A percentile compares a stretch with the other conserved stretches of the same genome.
Evolutionary conservation across 2,888 invertebrate species (phyloP).

Genomic region (Pedicia rivosa): DNA sequence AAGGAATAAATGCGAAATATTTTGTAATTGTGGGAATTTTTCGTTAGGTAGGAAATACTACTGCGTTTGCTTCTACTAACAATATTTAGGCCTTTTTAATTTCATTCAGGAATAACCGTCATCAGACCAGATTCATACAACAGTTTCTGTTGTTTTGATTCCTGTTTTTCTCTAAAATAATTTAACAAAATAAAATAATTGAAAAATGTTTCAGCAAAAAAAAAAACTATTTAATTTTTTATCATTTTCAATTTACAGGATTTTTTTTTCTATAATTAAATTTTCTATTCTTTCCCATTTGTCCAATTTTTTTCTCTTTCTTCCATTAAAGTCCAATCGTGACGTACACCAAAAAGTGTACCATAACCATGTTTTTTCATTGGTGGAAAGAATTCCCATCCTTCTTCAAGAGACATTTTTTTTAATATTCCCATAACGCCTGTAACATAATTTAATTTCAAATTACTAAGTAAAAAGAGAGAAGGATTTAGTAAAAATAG

Average conservation of each 20-base stretch:
- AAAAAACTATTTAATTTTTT: neutral
- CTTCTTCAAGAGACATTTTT: conserved; percentile 39
- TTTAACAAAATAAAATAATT: too few species aligned
- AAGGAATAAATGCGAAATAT: too few species aligned
- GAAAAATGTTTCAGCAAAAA: neutral
- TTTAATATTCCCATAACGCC: conserved; percentile 38
- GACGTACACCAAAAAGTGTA: conserved; percentile 20
- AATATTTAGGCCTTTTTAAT: too few species aligned
- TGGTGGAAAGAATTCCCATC: conserved; percentile 38
- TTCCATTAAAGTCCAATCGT: conserved; percentile 39
- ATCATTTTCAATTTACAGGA: neutral
- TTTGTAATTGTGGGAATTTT: too few species aligned
- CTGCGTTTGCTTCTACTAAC: too few species aligned
- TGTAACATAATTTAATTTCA: conserved; percentile 18
- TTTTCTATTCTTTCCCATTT: conserved; percentile 22
- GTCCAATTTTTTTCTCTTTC: conserved; percentile 41
- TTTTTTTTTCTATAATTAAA: conserved; percentile 3
- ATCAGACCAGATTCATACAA: too few species aligned
- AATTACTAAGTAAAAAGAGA: too few species aligned
- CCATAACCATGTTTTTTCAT: conserved; percentile 19
- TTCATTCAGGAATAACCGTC: too few species aligned
- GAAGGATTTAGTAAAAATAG: too few species aligned
- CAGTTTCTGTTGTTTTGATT: too few species aligned
- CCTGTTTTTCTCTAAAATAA: too few species aligned
- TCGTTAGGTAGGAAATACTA: too few species aligned